Base-by-base conservation (phyloP, 2,888 invertebrate species). In the Barypeithes pellucidus region DNA sequence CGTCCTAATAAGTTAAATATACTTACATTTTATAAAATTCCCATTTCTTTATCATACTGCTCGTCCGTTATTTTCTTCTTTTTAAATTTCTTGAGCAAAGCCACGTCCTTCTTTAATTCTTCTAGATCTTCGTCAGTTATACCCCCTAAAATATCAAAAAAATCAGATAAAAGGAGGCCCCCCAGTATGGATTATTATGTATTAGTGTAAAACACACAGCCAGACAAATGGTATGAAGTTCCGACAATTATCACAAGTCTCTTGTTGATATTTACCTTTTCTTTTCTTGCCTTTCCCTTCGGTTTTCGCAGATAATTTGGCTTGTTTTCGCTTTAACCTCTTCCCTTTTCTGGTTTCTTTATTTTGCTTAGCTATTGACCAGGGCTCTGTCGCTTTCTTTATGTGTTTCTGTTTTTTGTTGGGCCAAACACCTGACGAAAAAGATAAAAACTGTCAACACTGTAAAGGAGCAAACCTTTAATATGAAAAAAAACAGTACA, bases 71-170 rank as follows among this genome's bases (percentile, higher is more conserved):
- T 92, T 84, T 96, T 96, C 79, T 94, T 92, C 81, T 91, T 94
- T 84, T 96, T 97, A 0, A 95, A 87, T 81, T 94, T 95, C 84
- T 96, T 97, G 73, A 96, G 90, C 22, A 97, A 87, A 5, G 93
- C 90, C 60, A 95, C 91, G 83, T 98, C 97, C 67, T 90, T 92
- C 7, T 92, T 92, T 59, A 96, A 81, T 81, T 95, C 95, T 33
- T 90, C 90, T 24, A 95, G 82, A 80, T 96, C 95, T 77, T 93
- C 92, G 79, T 93, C 90, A 2, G 90, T 91, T 41, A 92, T 89
- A 78, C 89, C 87, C 77, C 54, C 63, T 73, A 3, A 43, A 43
- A 43, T 43, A 43, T 43, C 16, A 3, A 41, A 41, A 29, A 29
- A 29, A 29, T 5, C 3, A 7, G 29, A 2, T 29, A 29, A 29